phyloP scores from a whole-genome alignment of 2,888 invertebrate genomes.

The Plebejus anna region DNA sequence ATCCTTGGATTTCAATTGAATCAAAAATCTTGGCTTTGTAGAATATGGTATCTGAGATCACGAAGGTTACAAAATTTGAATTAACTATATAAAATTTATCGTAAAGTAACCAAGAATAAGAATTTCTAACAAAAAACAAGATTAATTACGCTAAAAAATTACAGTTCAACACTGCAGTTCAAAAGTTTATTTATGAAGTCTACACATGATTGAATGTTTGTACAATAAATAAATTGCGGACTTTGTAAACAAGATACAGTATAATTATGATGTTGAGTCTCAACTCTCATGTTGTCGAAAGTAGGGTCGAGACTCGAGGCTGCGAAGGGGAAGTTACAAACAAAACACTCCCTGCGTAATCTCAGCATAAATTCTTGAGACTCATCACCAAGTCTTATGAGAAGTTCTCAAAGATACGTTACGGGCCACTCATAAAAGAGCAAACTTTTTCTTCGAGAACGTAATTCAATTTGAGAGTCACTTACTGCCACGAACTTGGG shows the following conservation, averaged over 20 bases:
- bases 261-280: not conserved
- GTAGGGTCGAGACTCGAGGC: not conserved
- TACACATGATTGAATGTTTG: not conserved
- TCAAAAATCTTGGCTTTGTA: too few relatives aligned
- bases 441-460: not conserved
- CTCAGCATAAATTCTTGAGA: constrained; percentile 6
- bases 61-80: too few relatives aligned
- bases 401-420: constrained; percentile 20
- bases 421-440: constrained; percentile 9
- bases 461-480: constrained; percentile 9
- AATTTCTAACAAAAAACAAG: not conserved
- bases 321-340: constrained; percentile 19
- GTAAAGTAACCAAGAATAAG: not conserved
- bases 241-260: not conserved
- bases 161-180: too few relatives aligned
- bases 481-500: not conserved
- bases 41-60: too few relatives aligned
- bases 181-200: not conserved
- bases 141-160: not conserved
- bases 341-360: constrained; percentile 24
- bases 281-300: not conserved
- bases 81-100: too few relatives aligned
- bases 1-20: too few relatives aligned
- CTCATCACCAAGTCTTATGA: constrained; percentile 18
- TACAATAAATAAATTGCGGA: not conserved